Evolutionary conservation across 2,113 vertebrate species (phyloP).

Genomic region (Rhipidura dahli): DNA sequence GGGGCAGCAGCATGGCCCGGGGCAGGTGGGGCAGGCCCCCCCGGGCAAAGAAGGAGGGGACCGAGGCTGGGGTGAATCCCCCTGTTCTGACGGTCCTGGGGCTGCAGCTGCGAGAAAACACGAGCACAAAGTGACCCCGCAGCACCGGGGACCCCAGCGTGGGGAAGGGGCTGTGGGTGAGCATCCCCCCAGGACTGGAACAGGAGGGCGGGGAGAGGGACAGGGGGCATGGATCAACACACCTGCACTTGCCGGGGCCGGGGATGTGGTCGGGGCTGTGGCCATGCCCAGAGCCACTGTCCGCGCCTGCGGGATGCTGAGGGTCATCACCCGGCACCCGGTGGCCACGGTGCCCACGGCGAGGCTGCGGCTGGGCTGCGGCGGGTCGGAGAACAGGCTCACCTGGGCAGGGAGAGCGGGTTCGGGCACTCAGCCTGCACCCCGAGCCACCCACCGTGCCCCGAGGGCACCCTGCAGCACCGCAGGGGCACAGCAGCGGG

Average conservation of each 20-base stretch:
- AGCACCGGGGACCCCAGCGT: rapidly evolving
- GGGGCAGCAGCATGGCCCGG: background rate
- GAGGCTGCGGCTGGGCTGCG: slow-evolving; percentile 66
- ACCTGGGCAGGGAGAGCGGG: slow-evolving; percentile 74
- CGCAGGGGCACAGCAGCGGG: background rate
- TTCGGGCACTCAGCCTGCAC: background rate
- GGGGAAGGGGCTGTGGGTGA: background rate
- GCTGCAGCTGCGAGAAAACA: slow-evolving; percentile 7
- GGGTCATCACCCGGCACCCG: slow-evolving; percentile 71
- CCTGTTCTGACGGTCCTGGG: background rate
- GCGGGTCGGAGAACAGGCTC: slow-evolving; percentile 78
- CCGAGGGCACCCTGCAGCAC: background rate
- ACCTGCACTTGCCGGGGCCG: background rate
- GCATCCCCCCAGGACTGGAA: rapidly evolving
- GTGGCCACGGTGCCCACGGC: slow-evolving; percentile 29
- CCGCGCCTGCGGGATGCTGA: slow-evolving; percentile 79
- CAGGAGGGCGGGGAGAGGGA: rapidly evolving
- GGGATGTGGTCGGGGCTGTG: background rate
- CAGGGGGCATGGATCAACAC: background rate
- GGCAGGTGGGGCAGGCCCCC: background rate
- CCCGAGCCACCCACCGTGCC: background rate
- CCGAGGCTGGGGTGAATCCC: background rate
- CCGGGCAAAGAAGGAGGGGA: background rate
- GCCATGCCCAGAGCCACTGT: slow-evolving; percentile 39
- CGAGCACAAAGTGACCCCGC: background rate